Conservation (phyloP, 2,888 invertebrate species). For the Unio delphinus region DNA sequence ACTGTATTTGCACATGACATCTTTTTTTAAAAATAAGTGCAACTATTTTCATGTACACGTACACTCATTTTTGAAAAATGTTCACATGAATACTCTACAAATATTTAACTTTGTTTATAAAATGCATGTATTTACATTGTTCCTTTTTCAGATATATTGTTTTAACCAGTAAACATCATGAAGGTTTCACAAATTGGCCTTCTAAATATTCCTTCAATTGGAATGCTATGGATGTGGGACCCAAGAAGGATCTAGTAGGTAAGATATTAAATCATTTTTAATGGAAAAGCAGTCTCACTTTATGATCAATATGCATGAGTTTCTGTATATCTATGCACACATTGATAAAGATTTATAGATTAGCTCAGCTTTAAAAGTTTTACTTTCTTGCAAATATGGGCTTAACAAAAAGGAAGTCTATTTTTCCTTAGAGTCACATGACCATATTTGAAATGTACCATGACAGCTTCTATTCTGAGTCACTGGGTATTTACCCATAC, state of each 20-base stretch:
- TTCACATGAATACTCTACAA: neutral
- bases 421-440: too few species aligned
- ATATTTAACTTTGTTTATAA: neutral
- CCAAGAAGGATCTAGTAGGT: conserved; percentile 84
- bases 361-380: too few species aligned
- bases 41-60: neutral
- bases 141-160: conserved; percentile 80
- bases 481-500: too few species aligned
- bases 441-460: too few species aligned
- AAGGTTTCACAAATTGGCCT: conserved; percentile 88
- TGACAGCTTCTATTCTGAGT: too few species aligned
- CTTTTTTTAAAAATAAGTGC: neutral
- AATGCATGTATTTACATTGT: neutral
- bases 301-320: too few species aligned
- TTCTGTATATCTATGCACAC: too few species aligned
- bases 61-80: neutral
- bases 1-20: too few species aligned
- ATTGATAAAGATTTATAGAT: too few species aligned
- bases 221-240: conserved; percentile 87
- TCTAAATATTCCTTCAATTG: conserved; percentile 86
- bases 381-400: too few species aligned
- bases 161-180: conserved; percentile 90
- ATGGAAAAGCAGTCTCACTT: too few species aligned
- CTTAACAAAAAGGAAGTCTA: too few species aligned
- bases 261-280: conserved; percentile 23